Conservation (phyloP, 2,797 vertebrate species). For the Myotis findleyi region DNA sequence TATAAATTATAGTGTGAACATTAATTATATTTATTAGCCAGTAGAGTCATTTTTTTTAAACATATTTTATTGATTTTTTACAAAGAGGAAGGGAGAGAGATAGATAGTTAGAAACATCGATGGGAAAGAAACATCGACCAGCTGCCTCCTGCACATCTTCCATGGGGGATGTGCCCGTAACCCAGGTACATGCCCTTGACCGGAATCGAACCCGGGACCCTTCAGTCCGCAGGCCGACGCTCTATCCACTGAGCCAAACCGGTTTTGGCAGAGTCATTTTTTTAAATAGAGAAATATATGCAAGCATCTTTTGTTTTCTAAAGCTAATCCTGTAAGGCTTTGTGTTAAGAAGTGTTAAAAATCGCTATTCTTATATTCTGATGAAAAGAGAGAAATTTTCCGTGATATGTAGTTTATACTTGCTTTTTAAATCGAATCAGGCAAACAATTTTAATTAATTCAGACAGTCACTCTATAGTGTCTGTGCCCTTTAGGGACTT, state of each 20-base stretch:
- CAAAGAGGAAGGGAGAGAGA: too few species aligned
- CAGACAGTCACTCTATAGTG: conserved; percentile 55
- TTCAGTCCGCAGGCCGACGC: too few species aligned
- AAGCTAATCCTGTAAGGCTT: neutral
- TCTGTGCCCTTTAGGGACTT: conserved; percentile 72
- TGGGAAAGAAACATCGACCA: too few species aligned
- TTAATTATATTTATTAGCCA: neutral
- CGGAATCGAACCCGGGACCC: too few species aligned
- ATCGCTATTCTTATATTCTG: conserved; percentile 43
- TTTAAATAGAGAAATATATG: neutral
- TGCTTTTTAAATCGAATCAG: conserved; percentile 78
- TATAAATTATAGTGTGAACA: neutral
- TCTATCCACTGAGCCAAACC: too few species aligned
- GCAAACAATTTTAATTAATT: conserved; percentile 82
- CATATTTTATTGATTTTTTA: too few species aligned
- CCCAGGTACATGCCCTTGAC: too few species aligned
- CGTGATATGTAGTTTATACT: conserved; percentile 59
- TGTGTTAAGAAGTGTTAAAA: conserved; percentile 64
- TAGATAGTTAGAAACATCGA: too few species aligned
- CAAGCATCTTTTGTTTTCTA: neutral
- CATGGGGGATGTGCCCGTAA: too few species aligned
- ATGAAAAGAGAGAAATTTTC: conserved; percentile 55
- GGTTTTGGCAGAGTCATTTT: rapidly evolving
- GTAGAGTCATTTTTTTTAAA: neutral
- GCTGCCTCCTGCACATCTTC: too few species aligned